Evolutionary conservation across 2,888 invertebrate species (phyloP).

Genomic region (Dioctria linearis): DNA sequence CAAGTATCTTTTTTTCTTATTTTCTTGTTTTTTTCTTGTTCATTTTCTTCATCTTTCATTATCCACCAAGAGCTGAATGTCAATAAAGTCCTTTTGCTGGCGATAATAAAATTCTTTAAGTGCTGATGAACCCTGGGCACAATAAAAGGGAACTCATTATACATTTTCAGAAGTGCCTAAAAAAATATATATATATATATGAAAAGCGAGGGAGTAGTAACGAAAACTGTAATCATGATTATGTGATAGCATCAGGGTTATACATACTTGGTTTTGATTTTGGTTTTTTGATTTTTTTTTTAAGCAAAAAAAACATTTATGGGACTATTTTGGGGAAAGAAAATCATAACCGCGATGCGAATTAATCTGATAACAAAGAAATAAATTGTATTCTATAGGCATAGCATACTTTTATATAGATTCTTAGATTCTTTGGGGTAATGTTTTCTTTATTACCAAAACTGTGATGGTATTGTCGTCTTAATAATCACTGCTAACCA

Average conservation of each 20-base stretch:
- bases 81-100: conserved; percentile 48
- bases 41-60: conserved; percentile 49
- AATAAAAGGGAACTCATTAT: conserved; percentile 48
- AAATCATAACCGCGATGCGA: too few species aligned
- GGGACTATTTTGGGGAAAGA: conserved; percentile 21
- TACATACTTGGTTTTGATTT: conserved; percentile 6
- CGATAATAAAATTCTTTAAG: conserved; percentile 49
- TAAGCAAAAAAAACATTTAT: conserved; percentile 14
- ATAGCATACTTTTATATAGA: too few species aligned
- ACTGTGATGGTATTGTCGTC: too few species aligned
- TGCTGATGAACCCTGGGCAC: conserved; percentile 48
- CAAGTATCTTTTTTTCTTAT: conserved; percentile 4
- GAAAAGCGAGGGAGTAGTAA: background rate
- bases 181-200: conserved; percentile 7
- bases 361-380: too few species aligned
- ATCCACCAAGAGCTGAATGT: conserved; percentile 37
- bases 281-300: background rate
- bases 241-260: conserved; percentile 26
- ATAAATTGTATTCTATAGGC: too few species aligned
- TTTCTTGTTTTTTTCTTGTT: conserved; percentile 14
- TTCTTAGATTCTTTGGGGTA: too few species aligned
- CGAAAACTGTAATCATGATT: conserved; percentile 35
- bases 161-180: conserved; percentile 40
- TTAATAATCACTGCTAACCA: too few species aligned
- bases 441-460: too few species aligned